Conservation (phyloP, 2,888 invertebrate species). For the Nesidiocoris tenuis region DNA sequence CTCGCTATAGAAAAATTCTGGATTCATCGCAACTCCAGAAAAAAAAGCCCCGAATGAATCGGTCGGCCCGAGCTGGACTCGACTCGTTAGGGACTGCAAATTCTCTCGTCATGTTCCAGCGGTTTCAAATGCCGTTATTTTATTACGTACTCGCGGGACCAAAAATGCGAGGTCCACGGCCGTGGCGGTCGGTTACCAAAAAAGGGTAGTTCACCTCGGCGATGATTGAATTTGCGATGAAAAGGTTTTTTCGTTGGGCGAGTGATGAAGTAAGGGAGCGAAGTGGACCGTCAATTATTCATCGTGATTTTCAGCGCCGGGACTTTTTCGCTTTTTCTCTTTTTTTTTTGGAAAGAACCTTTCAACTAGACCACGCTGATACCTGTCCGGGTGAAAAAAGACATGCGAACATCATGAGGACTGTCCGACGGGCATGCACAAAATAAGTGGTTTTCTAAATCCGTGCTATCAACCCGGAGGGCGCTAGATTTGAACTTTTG, state of each 20-base stretch:
- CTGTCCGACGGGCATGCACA: neutral
- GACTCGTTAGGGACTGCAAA: neutral
- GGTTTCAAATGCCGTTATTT: neutral
- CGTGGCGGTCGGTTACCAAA: neutral
- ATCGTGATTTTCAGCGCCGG: neutral
- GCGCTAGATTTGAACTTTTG: neutral
- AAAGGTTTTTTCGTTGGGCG: neutral
- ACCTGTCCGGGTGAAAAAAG: neutral
- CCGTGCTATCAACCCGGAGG: no score
- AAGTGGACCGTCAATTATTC: neutral
- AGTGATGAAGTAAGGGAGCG: neutral
- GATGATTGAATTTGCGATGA: neutral
- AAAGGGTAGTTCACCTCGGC: neutral
- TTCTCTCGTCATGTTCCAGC: neutral
- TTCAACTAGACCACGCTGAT: neutral
- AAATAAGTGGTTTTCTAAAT: neutral
- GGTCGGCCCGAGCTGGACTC: neutral
- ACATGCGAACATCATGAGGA: neutral
- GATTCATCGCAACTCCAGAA: no score
- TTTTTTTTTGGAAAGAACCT: no score
- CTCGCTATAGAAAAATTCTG: no score
- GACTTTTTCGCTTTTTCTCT: no score
- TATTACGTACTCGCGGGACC: neutral
- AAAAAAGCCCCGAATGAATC: no score
- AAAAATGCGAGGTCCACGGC: neutral